Evolutionary conservation across 2,888 invertebrate genomes (phyloP), one percentile per base, ranked within the genome.

Genomic region (Hirtodrosophila alboralis): DNA sequence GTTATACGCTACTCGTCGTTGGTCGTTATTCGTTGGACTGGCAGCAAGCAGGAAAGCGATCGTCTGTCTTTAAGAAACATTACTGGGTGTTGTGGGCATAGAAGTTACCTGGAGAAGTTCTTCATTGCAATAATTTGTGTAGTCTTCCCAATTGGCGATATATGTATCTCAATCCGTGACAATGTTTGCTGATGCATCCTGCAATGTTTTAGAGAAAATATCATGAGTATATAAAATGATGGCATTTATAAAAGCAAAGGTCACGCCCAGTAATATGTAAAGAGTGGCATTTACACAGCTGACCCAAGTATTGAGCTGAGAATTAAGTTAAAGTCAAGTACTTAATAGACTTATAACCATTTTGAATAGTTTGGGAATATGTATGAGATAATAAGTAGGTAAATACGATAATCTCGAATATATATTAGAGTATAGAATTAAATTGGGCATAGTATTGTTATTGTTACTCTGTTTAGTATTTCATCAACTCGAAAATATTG

Each of bases 51-150:
- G n/a, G n/a, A n/a, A 23, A 23, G 23, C 23, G 23, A 23, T 63
- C 75, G 67, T 81, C 79, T 79, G 83, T 83, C 60, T 65, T 79
- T 83, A 73, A 79, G 79, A 79, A 83, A 79, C 65, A 83, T 79
- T 62, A 79, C 79, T 83, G 79, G 62, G 41, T 62, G 78, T 64
- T 62, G 51, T 65, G 67, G 77, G 70, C 79, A 66, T 67, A 83
- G 79, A 64, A 83, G 79, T 79, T 79, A 79, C 79, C 79, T 79
- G 79, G 59, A 65, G 73, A 67, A 53, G 41, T 58, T 66, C 51
- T 43, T 60, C 60, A 16, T 5, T 44, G 52, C 48, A 52, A n/a
- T n/a, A n/a, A n/a, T n/a, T n/a, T 18, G 18, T 18, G 18, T 18
- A n/a, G n/a, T n/a, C n/a, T n/a, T n/a, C 10, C 3, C 18, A 16